Evolutionary conservation across 1,140 invertebrate genomes (phyloP), one percentile per base, ranked within the genome.

Genomic region (Dreissena polymorpha): DNA sequence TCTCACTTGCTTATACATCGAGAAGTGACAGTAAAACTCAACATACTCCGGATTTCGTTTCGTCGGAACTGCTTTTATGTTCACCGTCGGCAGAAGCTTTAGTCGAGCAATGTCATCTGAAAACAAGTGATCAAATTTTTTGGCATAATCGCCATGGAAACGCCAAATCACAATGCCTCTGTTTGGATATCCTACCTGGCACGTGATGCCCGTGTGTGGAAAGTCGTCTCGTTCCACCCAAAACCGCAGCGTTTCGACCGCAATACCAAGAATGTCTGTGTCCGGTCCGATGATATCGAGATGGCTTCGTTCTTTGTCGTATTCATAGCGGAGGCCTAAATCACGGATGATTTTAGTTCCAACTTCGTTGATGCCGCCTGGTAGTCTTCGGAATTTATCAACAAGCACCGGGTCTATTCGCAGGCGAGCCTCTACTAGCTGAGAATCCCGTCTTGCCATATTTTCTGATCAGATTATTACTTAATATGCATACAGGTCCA

Each of bases 41-140:
- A 82, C 39, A 50, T 73, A 82, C 53, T 67, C 79, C 18, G 79
- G 79, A 74, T 82, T 82, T 21, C 49, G 57, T 49, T 82, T 82
- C 13, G 57, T 29, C 0, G 79, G 79, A n/a, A 82, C 71, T 21
- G 79, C 79, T 53, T 82, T 82, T 10, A 82, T 74, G 39, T 82
- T 73, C 0, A 82, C 57, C 0, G 79, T 71, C 14, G 60, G 25
- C 3, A 74, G n/a, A 3, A 68, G 25, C 27, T 74, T 82, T 23
- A 82, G 21, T 50, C 65, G 64, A 18, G 57, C 49, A 29, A 82
- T 82, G 14, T 82, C 79, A 8, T 55, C 70, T 5, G 79, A 16
- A 57, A 82, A 82, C 21, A 82, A 23, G 50, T 82, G 79, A 57
- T 82, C 79, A 82, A 82, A 82, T 29, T 82, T 82, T 49, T 82